phyloP scores from a whole-genome alignment of 2,113 vertebrate species.

The Aphyosemion australe region DNA sequence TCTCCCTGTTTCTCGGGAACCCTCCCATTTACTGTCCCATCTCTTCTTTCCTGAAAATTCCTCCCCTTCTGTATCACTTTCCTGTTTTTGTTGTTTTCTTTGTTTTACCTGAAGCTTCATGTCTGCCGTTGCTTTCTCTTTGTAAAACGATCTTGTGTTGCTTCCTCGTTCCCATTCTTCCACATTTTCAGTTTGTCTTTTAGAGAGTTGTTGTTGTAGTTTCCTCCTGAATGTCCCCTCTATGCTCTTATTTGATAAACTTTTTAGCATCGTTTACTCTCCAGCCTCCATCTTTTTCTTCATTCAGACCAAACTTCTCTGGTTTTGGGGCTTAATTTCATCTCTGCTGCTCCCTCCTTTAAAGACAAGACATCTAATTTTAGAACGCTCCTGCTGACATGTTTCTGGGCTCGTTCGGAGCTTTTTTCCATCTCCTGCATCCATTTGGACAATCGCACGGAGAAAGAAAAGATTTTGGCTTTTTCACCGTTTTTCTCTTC shows the following conservation, averaged over 20 bases:
- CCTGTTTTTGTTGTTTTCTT: background rate
- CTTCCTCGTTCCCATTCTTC: too few species aligned
- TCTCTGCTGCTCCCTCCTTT: conserved; percentile 10
- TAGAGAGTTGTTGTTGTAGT: too few species aligned
- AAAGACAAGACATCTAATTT: conserved; percentile 35
- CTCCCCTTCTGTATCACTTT: background rate
- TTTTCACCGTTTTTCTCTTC: conserved; percentile 32
- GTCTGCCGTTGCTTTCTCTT: background rate
- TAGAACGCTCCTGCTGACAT: conserved; percentile 32
- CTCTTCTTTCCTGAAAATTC: background rate
- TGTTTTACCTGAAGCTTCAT: background rate
- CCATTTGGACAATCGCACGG: conserved; percentile 15
- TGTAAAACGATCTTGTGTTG: too few species aligned
- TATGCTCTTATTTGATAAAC: too few species aligned
- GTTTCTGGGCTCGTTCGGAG: background rate
- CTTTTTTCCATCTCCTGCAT: conserved; percentile 11
- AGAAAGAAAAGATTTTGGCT: conserved; percentile 14
- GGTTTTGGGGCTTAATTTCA: conserved; percentile 18
- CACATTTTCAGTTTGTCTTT: too few species aligned
- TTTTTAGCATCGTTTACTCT: too few species aligned
- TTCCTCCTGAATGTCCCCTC: too few species aligned
- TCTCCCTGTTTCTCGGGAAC: background rate
- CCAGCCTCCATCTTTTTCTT: background rate
- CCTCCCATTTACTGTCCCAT: background rate
- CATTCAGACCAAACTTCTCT: background rate